These are phyloP conservation scores for Telmatochromis sp. DNA, from an alignment of 2,113 vertebrate genomes.

Conservation along the genomic window DNA sequence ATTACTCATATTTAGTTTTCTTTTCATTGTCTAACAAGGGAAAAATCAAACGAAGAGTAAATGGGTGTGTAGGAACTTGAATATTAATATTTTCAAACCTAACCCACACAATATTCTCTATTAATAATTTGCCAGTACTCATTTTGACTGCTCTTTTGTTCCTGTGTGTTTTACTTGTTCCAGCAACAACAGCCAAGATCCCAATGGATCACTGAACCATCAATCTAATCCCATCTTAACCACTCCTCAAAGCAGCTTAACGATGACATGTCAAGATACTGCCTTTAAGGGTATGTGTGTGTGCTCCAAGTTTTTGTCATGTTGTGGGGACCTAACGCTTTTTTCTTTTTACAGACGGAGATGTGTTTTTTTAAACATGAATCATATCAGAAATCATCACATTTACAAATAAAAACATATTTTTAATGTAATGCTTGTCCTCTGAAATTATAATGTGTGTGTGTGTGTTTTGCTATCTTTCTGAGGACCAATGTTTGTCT, in stretches of 20 bases:
- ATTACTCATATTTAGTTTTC: neutral
- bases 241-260: slow-evolving; percentile 3
- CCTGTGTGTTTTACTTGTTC: neutral
- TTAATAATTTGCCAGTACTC: neutral
- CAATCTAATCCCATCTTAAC: neutral
- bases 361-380: neutral
- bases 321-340: neutral
- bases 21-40: too few relatives aligned
- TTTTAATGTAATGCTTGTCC: neutral
- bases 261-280: neutral
- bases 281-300: neutral
- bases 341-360: neutral
- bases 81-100: neutral
- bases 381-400: neutral
- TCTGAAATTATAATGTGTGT: neutral
- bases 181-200: neutral
- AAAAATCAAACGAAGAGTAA: neutral
- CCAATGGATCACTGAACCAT: neutral
- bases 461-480: neutral
- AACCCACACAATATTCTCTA: neutral
- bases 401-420: neutral
- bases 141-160: neutral
- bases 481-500: neutral
- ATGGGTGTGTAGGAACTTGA: neutral
- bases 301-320: neutral